Conservation (phyloP, 2,113 vertebrate species). For the Andinoacara biseriatus region DNA sequence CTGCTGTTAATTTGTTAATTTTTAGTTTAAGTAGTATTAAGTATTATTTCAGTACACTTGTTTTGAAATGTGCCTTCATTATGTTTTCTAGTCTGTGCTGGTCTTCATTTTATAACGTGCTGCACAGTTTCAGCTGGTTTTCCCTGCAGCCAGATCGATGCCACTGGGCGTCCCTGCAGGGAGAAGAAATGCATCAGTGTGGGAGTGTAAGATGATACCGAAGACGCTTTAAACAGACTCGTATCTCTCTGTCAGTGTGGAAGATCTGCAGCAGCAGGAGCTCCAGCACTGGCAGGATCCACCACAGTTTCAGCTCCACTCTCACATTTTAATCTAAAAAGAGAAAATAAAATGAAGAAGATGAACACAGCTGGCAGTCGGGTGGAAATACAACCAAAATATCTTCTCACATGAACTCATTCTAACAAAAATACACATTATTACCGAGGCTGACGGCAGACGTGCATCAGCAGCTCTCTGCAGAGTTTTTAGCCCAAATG, state of each 20-base stretch:
- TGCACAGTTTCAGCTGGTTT: slow-evolving; percentile 2
- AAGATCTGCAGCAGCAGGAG: slow-evolving; percentile 6
- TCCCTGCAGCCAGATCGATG: neutral
- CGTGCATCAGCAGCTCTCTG: fast-evolving
- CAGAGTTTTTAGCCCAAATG: neutral
- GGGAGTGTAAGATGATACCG: neutral
- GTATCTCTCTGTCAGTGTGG: neutral
- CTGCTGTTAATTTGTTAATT: too few species aligned
- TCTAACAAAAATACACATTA: neutral
- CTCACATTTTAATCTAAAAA: slow-evolving; percentile 10
- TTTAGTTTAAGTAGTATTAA: too few species aligned
- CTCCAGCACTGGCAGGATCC: neutral
- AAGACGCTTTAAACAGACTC: neutral
- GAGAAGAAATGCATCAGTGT: slow-evolving; percentile 37
- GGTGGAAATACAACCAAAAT: neutral
- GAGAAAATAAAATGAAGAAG: slow-evolving; percentile 6
- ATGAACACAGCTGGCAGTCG: neutral
- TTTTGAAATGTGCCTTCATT: neutral
- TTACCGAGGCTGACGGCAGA: neutral
- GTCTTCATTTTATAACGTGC: neutral
- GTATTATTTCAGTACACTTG: neutral
- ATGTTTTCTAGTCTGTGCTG: neutral
- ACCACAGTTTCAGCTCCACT: fast-evolving
- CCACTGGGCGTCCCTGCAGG: slow-evolving; percentile 12
- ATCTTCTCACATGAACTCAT: neutral